Percentiles rank a stretch among this genome's conserved stretches.
phyloP scores from a whole-genome alignment of 2,797 vertebrate genomes.

The Brachymystax lenok region DNA sequence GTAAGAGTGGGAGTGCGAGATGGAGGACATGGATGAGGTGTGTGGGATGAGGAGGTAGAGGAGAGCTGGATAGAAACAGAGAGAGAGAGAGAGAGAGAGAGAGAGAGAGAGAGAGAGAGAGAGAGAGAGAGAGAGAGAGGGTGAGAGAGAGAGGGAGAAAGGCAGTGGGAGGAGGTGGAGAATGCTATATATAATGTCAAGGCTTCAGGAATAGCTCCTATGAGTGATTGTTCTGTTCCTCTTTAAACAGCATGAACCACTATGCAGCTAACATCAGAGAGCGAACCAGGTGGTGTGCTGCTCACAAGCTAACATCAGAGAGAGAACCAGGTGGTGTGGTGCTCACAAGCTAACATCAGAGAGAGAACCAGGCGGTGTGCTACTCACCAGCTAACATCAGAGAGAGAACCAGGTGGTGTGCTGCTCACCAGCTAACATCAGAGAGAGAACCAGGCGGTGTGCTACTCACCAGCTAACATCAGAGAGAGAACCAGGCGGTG shows the following conservation, averaged over 20 bases:
- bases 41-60: background rate
- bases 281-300: too few relatives aligned
- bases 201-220: conserved; percentile 76
- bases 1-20: conserved; percentile 10
- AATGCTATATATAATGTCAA: conserved; percentile 77
- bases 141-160: conserved; percentile 59
- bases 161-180: conserved; percentile 72
- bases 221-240: conserved; percentile 73
- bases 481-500: too few relatives aligned
- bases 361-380: too few relatives aligned
- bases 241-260: conserved; percentile 61
- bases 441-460: too few relatives aligned
- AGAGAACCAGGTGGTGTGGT: background rate
- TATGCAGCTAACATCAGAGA: conserved; percentile 34
- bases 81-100: conserved; percentile 29
- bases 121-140: conserved; percentile 23
- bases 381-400: too few relatives aligned
- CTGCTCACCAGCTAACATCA: too few relatives aligned
- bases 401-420: too few relatives aligned
- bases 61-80: conserved; percentile 23
- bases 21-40: background rate
- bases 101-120: conserved; percentile 57
- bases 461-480: too few relatives aligned
- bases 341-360: too few relatives aligned
- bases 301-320: too few relatives aligned